Evolutionary conservation across 30 jellyfish, hydroid and myxozoan species (phyloP).

Genomic region (Turritopsis dohrnii): DNA sequence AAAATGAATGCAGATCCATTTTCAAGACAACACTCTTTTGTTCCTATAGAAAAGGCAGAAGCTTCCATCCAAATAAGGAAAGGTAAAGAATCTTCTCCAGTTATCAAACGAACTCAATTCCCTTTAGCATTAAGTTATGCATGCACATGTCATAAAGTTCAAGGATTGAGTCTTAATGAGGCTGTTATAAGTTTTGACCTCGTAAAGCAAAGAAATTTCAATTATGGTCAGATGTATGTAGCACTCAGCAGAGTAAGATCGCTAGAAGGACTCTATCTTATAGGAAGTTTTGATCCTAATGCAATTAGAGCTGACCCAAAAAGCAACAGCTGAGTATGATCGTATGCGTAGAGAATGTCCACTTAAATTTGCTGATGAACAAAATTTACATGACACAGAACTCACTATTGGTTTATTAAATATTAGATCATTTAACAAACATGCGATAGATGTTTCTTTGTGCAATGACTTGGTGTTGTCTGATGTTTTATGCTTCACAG

Average conservation of each 20-base stretch:
- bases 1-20: not conserved
- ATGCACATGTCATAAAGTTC: slow-evolving; percentile 19
- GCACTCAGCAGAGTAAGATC: slow-evolving; percentile 27
- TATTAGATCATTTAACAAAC: slow-evolving; percentile 8
- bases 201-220: slow-evolving; percentile 6
- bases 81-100: slow-evolving; percentile 19
- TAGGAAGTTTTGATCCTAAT: slow-evolving; percentile 9
- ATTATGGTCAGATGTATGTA: slow-evolving; percentile 24
- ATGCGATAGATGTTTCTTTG: not conserved
- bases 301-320: slow-evolving; percentile 20
- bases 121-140: slow-evolving; percentile 16
- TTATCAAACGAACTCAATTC: slow-evolving; percentile 17
- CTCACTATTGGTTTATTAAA: not conserved
- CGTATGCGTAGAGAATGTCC: not conserved
- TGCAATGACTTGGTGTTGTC: not conserved
- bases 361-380: not conserved
- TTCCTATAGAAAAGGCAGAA: slow-evolving; percentile 15
- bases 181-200: slow-evolving; percentile 25
- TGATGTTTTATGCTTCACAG: not conserved
- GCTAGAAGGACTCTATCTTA: slow-evolving; percentile 13
- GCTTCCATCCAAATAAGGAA: not conserved
- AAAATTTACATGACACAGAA: not conserved
- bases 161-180: not conserved
- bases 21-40: not conserved
- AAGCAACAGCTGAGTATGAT: slow-evolving; percentile 17